These are phyloP conservation scores for Amblyjoppa fuscipennis DNA, from an alignment of 2,888 invertebrate species.

Conservation along the genomic window DNA sequence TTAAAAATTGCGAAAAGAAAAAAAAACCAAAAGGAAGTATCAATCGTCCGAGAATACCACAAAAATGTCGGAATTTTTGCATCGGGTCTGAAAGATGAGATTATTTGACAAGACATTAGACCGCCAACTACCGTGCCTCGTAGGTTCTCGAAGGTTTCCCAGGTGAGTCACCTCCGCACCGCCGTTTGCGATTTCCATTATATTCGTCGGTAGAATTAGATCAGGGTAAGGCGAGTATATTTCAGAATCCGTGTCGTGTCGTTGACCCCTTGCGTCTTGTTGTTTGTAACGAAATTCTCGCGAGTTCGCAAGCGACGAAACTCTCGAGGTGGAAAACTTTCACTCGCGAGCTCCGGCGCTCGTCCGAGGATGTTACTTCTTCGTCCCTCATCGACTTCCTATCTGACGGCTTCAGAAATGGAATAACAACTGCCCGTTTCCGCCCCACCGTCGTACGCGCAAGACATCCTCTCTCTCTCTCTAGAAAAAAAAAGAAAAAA, in stretches of 20 bases:
- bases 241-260: slow-evolving; percentile 63
- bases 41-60: background rate
- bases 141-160: background rate
- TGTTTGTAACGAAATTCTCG: slow-evolving; percentile 59
- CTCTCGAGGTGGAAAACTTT: slow-evolving; percentile 57
- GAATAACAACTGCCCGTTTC: slow-evolving; percentile 44
- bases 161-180: background rate
- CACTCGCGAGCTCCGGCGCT: slow-evolving; percentile 38
- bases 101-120: background rate
- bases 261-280: slow-evolving; percentile 64
- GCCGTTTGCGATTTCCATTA: background rate
- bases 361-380: slow-evolving; percentile 59
- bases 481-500: background rate
- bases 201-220: slow-evolving; percentile 9
- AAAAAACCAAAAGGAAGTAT: background rate
- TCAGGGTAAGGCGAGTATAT: slow-evolving; percentile 10
- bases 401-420: slow-evolving; percentile 54
- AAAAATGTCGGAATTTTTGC: background rate
- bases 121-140: background rate
- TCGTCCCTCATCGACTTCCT: slow-evolving; percentile 63
- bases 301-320: slow-evolving; percentile 28
- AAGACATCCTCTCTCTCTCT: background rate
- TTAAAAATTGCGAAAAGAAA: background rate
- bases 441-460: slow-evolving; percentile 4
- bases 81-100: background rate